Evolutionary conservation across 2,113 vertebrate genomes (phyloP), one percentile per base, ranked within the genome.

Genomic region (Hippocampus abdominalis): DNA sequence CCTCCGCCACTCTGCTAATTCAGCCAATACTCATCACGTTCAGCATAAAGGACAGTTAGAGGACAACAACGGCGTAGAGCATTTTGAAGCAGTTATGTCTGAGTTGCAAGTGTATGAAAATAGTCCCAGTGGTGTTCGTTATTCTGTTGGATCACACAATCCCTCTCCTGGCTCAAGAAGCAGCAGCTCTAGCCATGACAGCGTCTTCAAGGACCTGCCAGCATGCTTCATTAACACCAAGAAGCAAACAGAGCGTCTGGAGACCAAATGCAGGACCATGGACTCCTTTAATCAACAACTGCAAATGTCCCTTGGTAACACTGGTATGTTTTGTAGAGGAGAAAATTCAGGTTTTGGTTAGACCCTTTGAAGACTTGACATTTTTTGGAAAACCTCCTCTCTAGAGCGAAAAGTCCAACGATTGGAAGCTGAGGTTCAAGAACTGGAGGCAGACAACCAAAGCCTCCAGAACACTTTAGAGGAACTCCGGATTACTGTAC

Each of bases 31-130:
- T 36, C 32, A 36, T 75, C 90, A 94, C 67, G 90, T 93, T 77
- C 92, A 91, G 70, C 94, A 95, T 76, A 94, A 93, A 92, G 83
- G 94, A 89, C 83, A 93, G 75, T 81, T 91, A 79, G 78, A 94
- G 93, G 80, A 81, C 82, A 84, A 88, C 91, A 77, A 85, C 60
- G 20, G 83, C 89, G 73, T 90, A 77, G 73, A 81, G 4, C 63
- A 69, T 77, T 71, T 79, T 15, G 83, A 81, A 71, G 79, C 81
- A 25, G 68, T 74, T 8, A 67, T 83, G 67, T 86, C 79, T 40
- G 84, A 85, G 42, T 60, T 88, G 2, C 94, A 96, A 64, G 94
- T 93, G 74, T 88, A 95, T 29, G 94, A 95, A 77, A 96, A 86
- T 51, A 65, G 46, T 69, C 79, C 76, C 29, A 82, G 81, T 40